A percentile compares a stretch with the other conserved stretches of the same genome.
Evolutionary conservation across 2,888 invertebrate species (phyloP).

Genomic region (Pammene aurita): DNA sequence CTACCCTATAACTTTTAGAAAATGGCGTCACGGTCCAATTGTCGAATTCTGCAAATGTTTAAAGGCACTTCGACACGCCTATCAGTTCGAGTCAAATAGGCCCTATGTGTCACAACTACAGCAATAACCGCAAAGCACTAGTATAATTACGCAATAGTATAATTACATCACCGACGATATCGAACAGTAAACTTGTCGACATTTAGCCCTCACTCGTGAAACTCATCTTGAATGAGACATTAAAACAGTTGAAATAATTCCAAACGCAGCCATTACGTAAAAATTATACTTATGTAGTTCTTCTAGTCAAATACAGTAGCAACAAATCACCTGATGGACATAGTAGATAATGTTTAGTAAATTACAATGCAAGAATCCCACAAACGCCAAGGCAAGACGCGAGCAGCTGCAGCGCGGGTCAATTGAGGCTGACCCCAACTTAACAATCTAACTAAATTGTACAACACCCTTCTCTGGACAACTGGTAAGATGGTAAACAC

Average conservation of each 20-base stretch:
- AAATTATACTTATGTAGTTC: too few species aligned
- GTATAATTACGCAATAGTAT: too few species aligned
- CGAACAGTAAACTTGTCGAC: slow-evolving; percentile 24
- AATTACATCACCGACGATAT: slow-evolving; percentile 31
- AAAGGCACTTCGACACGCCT: too few species aligned
- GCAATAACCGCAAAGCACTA: background rate
- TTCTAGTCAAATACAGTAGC: too few species aligned
- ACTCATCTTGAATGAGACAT: slow-evolving; percentile 22
- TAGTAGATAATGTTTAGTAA: slow-evolving; percentile 56
- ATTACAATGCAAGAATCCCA: slow-evolving; percentile 48
- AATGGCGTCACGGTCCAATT: too few species aligned
- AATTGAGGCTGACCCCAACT: slow-evolving; percentile 76
- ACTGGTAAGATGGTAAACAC: slow-evolving; percentile 43
- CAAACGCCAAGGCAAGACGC: slow-evolving; percentile 57
- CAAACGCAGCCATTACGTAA: background rate
- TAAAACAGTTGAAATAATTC: slow-evolving; percentile 4
- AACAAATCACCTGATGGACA: slow-evolving; percentile 18
- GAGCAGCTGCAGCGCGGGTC: slow-evolving; percentile 73
- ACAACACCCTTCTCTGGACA: slow-evolving; percentile 45
- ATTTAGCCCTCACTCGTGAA: slow-evolving; percentile 26
- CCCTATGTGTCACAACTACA: background rate
- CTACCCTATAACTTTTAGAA: too few species aligned
- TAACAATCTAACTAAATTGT: slow-evolving; percentile 63
- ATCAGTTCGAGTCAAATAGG: background rate
- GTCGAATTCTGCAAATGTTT: too few species aligned